Base-by-base conservation (phyloP, 2,113 vertebrate genomes). In the Indicator indicator region DNA sequence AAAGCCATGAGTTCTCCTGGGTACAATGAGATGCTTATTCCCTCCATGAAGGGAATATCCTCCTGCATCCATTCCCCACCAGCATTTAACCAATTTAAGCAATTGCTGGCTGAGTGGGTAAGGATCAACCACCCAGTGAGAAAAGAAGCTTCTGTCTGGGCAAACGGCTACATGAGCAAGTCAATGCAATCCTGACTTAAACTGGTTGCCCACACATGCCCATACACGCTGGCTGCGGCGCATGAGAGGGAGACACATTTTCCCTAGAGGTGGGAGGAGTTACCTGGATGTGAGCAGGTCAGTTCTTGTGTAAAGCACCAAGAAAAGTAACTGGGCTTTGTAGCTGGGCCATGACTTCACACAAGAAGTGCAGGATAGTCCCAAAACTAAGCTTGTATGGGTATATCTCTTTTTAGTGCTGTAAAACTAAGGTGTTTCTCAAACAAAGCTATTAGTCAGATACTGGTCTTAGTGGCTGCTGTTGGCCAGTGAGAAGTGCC, bases 151-250 rank as follows among this genome's bases (percentile, higher is more conserved):
- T 63, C 75, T 67, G 9, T 33, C 23, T 30, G 83, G n/a, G n/a
- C 32, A 32, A 10, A 7, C 33, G 55, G 40, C 59, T 84, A 3
- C 30, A 1, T 6, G 24, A 68, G 70, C 74, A 48, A 28, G 26
- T 24, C 32, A 21, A 20, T 12, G 64, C 46, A 36, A 1, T 28
- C 28, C 30, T 27, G 24, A 1, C n/a, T 70, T 32, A 8, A 9
- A 2, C 19, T 7, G 54, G 11, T 52, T 75, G 30, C 27, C 60
- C 18, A 0, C 32, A 21, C 3, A 2, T 56, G 6, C 5, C 11
- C 26, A 13, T 24, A 16, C 12, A 2, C 16, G 12, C 54, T 60
- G 50, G 14, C 50, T 68, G 38, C 15, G 67, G 24, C 40, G 1
- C 8, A n/a, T 30, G 32, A 52, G 74, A 71, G 27, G 52, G 9